These are phyloP conservation scores for Catharus minimus DNA, from an alignment of 2,113 vertebrate genomes.

Conservation along the genomic window DNA sequence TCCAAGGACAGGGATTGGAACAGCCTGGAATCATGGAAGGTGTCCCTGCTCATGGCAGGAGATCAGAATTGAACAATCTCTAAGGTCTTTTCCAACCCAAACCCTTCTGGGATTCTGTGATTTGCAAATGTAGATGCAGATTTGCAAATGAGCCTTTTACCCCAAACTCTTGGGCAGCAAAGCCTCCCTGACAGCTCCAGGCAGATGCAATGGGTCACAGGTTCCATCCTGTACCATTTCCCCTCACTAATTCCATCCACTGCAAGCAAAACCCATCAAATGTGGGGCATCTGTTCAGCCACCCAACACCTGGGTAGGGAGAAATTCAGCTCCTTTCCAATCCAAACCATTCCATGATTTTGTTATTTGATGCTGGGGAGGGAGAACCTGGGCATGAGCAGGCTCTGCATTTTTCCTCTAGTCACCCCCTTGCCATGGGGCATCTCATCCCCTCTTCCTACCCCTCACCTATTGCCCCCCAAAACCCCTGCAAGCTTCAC, in stretches of 20 bases:
- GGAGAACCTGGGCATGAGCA: background rate
- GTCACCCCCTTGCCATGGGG: fast-evolving
- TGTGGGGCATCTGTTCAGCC: background rate
- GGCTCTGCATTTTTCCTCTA: background rate
- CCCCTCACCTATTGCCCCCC: background rate
- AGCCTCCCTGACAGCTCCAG: fast-evolving
- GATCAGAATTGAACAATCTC: fast-evolving
- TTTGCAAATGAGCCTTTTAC: background rate
- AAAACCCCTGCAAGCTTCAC: background rate
- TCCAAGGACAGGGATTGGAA: fast-evolving
- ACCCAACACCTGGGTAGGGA: background rate
- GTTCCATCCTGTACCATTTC: background rate
- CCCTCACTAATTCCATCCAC: background rate
- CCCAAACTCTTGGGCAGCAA: background rate
- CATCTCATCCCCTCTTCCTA: background rate
- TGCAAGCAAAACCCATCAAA: background rate
- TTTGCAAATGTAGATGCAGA: background rate
- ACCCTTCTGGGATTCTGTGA: background rate
- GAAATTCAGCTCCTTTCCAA: background rate
- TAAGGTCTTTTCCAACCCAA: background rate
- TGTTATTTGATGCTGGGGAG: background rate
- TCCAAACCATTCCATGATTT: background rate
- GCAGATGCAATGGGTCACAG: too few relatives aligned
- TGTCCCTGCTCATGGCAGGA: background rate
- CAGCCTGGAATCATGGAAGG: fast-evolving